Base-by-base conservation (phyloP, 2,113 vertebrate genomes). In the Microtus richardsoni region DNA sequence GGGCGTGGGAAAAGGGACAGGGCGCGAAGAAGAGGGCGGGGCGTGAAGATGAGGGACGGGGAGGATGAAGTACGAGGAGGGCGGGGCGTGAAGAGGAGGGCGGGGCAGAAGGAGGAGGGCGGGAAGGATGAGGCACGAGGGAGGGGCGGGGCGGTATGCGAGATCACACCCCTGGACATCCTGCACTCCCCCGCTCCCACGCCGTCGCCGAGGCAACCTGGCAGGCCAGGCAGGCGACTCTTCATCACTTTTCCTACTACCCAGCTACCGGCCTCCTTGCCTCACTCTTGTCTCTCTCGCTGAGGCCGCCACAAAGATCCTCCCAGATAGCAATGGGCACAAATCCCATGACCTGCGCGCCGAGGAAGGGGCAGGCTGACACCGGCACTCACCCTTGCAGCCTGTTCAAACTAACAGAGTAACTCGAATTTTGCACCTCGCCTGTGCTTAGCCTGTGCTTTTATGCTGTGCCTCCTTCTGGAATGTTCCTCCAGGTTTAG, bases 151-250 rank as follows among this genome's bases (percentile, higher is more conserved):
- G 41, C 19, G 2, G 17, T 12, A 7, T 10, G 28, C 39, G 39
- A 86, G 28, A 10, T 74, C 8, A 0, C 12, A 30, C 24, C 13
- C 60, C 24, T 39, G 0, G 80, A 47, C 89, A 58, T 75, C 60
- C 39, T 17, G 14, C n/a, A 30, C 60, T 85, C 10, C 86, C 28
- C 33, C 1, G 70, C 91, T n/a, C 33, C 3, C 64, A 62, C 58
- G 74, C 93, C 1, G 92, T 95, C n/a, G 73, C 87, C 80, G 0
- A n/a, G 79, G 90, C 91, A 85, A 95, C 95, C 64, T n/a, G 41
- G 83, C 17, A 2, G 41, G 17, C 64, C 30, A 6, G 9, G 17
- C 47, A 19, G 8, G 30, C 9, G 26, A 4, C 17, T 64, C 13
- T 60, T 13, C 2, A 7, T 74, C 70, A 0, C 24, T 74, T 54